Conservation (phyloP, 2,888 invertebrate species). For the Pristionchus maxplancki region DNA sequence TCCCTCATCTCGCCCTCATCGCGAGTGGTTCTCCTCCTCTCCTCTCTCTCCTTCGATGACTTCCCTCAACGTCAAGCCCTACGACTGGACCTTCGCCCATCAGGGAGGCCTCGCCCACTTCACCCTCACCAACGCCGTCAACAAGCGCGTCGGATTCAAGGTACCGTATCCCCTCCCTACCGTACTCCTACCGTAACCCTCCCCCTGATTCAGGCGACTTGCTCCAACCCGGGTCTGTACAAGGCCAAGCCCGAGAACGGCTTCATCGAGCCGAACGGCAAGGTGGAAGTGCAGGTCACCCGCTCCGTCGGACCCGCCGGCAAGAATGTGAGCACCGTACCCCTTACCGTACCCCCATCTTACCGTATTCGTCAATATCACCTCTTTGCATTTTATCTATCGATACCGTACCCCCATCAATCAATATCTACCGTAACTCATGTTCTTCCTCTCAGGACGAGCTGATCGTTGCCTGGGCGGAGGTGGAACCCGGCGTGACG, state of each 20-base stretch:
- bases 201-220: not conserved
- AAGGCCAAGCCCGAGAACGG: conserved; percentile 42
- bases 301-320: conserved; percentile 30
- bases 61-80: conserved; percentile 26
- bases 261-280: conserved; percentile 41
- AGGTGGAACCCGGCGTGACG: conserved; percentile 17
- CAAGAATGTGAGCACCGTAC: conserved; percentile 26
- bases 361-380: not conserved
- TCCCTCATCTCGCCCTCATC: not conserved
- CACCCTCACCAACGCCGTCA: not conserved
- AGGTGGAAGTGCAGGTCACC: conserved; percentile 13
- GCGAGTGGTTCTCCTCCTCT: not conserved
- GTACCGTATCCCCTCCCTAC: not conserved
- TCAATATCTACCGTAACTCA: not conserved
- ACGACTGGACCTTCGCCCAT: conserved; percentile 39
- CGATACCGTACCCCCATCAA: conserved; percentile 1
- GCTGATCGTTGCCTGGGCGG: conserved; percentile 9
- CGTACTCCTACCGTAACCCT: conserved; percentile 13
- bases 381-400: not conserved
- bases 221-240: conserved; percentile 30
- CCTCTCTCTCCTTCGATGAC: not conserved
- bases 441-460: not conserved
- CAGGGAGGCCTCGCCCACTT: conserved; percentile 40
- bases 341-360: not conserved
- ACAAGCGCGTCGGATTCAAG: conserved; percentile 42